Percentiles rank a stretch among this genome's conserved stretches.
These are phyloP conservation scores for Cremastinae sp. DNA, from an alignment of 2,888 invertebrate genomes.

Conservation along the genomic window DNA sequence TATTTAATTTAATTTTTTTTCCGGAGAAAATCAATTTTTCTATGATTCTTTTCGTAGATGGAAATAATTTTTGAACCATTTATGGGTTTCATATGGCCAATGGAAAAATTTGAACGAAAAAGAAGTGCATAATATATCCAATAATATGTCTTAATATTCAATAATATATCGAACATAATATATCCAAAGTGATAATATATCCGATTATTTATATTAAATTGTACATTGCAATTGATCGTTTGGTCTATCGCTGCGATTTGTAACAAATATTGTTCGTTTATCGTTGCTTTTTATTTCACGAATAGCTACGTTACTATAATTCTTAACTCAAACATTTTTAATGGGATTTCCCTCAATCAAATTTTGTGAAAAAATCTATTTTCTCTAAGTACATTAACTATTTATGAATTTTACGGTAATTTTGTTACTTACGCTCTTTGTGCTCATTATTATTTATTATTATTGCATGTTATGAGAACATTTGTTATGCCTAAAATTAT, in stretches of 20 bases:
- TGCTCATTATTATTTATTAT: constrained; percentile 53
- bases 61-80: no score
- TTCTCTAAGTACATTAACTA: constrained; percentile 27
- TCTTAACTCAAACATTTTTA: constrained; percentile 25
- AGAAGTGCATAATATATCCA: no score
- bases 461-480: constrained; percentile 23
- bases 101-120: no score
- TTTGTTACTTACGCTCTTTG: constrained; percentile 36
- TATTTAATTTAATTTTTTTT: no score
- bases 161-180: no score
- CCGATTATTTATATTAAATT: constrained; percentile 1
- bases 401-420: constrained; percentile 28
- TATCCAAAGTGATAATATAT: neutral
- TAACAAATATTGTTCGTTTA: neutral
- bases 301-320: constrained; percentile 3
- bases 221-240: neutral
- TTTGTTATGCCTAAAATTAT: constrained; percentile 28
- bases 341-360: constrained; percentile 15
- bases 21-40: no score
- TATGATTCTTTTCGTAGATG: no score
- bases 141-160: no score
- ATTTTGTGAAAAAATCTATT: constrained; percentile 15
- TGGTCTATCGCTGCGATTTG: neutral
- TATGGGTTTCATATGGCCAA: no score
- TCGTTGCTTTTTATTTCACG: neutral